Conservation (phyloP, 2,888 invertebrate species). For the Scrobipalpa atriplicella region DNA sequence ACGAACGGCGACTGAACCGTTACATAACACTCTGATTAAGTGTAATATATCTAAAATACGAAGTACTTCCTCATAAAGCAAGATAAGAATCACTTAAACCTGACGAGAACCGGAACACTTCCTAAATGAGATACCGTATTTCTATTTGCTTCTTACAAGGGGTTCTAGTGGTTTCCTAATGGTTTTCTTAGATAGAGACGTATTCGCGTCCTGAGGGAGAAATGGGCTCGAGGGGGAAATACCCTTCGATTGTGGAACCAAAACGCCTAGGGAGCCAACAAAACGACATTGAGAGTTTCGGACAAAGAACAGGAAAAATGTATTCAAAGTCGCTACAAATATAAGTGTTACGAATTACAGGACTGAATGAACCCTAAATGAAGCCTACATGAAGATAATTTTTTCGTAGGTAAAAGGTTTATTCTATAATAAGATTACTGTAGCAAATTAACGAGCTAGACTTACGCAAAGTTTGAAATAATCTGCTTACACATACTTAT, state of each 20-base stretch:
- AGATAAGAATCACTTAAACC: conserved; percentile 17
- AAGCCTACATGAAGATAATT: not conserved
- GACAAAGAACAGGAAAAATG: conserved; percentile 30
- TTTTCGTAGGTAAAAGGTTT: not conserved
- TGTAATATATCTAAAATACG: not conserved
- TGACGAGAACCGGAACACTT: conserved; percentile 10
- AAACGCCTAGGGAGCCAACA: conserved; percentile 36
- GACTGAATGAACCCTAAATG: not conserved
- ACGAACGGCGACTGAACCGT: conserved; percentile 11
- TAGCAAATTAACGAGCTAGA: not conserved
- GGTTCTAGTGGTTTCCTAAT: conserved; percentile 36
- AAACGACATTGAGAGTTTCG: conserved; percentile 24
- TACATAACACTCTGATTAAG: conserved; percentile 11
- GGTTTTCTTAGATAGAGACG: conserved; percentile 50
- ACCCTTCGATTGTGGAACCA: conserved; percentile 55
- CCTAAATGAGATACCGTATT: conserved; percentile 25
- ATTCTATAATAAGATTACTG: not conserved
- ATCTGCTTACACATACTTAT: not conserved
- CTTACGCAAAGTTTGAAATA: not conserved
- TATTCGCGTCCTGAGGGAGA: conserved; percentile 54
- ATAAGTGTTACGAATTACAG: not conserved
- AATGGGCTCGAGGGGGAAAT: conserved; percentile 63
- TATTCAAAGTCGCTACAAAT: conserved; percentile 19
- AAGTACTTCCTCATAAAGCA: not conserved
- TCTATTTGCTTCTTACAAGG: not conserved